Conservation (phyloP, 1,140 invertebrate genomes). For the Vollenhovia emeryi region DNA sequence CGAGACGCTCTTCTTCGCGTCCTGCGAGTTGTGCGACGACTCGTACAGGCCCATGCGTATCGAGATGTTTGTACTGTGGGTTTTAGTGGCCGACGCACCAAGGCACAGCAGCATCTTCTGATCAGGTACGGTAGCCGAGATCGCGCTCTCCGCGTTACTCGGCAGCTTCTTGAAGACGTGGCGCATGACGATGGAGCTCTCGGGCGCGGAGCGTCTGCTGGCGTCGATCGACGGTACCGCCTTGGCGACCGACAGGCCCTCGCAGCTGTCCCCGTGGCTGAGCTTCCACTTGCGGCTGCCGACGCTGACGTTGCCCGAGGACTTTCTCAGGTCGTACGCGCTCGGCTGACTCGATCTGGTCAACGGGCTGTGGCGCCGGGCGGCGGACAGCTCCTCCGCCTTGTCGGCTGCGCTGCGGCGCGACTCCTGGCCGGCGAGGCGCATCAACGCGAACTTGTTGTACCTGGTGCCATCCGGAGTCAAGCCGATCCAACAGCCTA, state of each 20-base stretch:
- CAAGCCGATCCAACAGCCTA: slow-evolving; percentile 78
- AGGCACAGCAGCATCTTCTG: slow-evolving; percentile 50
- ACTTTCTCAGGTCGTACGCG: slow-evolving; percentile 51
- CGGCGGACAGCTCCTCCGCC: background rate
- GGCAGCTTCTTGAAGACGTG: slow-evolving; percentile 76
- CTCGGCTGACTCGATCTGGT: background rate
- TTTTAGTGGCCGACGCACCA: slow-evolving; percentile 63
- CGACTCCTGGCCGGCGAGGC: slow-evolving; percentile 74
- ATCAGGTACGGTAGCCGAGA: slow-evolving; percentile 19
- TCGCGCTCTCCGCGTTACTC: slow-evolving; percentile 37
- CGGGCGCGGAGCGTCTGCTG: slow-evolving; percentile 18
- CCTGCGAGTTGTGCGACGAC: slow-evolving; percentile 73
- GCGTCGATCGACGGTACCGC: background rate
- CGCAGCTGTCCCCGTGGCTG: background rate
- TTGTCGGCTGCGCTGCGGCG: slow-evolving; percentile 56
- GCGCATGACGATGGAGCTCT: slow-evolving; percentile 78
- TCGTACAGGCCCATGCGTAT: slow-evolving; percentile 82
- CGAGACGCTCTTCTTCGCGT: slow-evolving; percentile 70
- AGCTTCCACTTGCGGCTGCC: slow-evolving; percentile 8
- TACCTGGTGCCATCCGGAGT: slow-evolving; percentile 70
- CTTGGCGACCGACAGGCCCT: background rate
- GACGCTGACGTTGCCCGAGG: background rate
- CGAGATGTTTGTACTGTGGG: slow-evolving; percentile 80
- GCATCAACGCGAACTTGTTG: slow-evolving; percentile 79
- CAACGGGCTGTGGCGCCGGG: background rate